Evolutionary conservation across 2,888 invertebrate species (phyloP).

Genomic region (Netelia inedita): DNA sequence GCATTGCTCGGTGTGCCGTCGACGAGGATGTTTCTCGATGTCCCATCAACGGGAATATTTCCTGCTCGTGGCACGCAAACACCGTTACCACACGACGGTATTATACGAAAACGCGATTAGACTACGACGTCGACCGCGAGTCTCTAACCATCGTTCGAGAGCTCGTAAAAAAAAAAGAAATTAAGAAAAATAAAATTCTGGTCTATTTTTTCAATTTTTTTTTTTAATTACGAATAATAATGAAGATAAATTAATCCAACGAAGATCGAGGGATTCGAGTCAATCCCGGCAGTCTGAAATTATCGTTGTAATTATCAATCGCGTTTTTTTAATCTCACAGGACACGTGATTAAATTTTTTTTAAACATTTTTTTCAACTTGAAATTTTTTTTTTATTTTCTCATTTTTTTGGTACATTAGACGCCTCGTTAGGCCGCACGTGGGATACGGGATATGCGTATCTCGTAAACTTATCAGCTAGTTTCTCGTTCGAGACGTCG

Average conservation of each 20-base stretch:
- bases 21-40: slow-evolving; percentile 42
- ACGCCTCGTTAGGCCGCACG: slow-evolving; percentile 15
- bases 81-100: slow-evolving; percentile 74
- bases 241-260: too few species aligned
- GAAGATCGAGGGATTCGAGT: neutral
- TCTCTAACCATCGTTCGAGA: slow-evolving; percentile 11
- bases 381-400: slow-evolving; percentile 9
- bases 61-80: slow-evolving; percentile 73
- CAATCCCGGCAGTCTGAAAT: neutral
- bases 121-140: slow-evolving; percentile 37
- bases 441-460: neutral
- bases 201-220: neutral
- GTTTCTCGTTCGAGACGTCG: neutral
- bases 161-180: neutral
- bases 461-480: slow-evolving; percentile 10
- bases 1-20: neutral
- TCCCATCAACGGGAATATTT: slow-evolving; percentile 77
- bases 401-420: neutral
- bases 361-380: neutral
- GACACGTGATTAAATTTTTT: neutral
- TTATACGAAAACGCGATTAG: slow-evolving; percentile 71
- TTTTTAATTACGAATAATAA: too few species aligned
- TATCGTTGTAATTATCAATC: neutral
- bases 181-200: neutral
- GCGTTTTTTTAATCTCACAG: neutral